Base-by-base conservation (phyloP, 2,888 invertebrate genomes). In the Diachrysia chrysitis region DNA sequence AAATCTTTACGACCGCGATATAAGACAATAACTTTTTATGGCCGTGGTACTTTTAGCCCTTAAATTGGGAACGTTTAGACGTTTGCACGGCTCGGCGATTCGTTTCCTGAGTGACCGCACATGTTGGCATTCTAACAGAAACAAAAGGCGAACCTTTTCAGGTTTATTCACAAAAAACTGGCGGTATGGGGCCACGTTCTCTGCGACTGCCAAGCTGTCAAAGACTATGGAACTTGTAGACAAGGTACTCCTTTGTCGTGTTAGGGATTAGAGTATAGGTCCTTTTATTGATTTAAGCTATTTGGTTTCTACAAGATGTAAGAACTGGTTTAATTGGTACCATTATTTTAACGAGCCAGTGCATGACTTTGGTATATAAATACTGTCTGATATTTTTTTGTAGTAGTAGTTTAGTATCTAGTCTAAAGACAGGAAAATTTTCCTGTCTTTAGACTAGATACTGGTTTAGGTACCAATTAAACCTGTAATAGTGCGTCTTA, bases 71-170 rank as follows among this genome's bases (percentile, higher is more conserved):
- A 66, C 56, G 32, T 54, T 4, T 59, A 67, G 68, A 76, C 76
- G 63, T 82, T 82, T 82, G 72, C 69, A 71, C 69, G 81, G 76
- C 72, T 83, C 74, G 87, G 79, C 64, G 81, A 81, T 81, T 85
- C 76, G 74, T 85, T 85, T 81, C 74, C 66, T 84, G 81, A 82
- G 81, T 82, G 85, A 78, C 80, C 82, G 87, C 89, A 87, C 86
- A 85, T 87, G 88, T 84, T 81, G 84, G 83, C 85, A 83, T 89
- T 90, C 87, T 87, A 83, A 83, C 82, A 84, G 87, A 89, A 87
- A 92, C 93, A 93, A 93, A 93, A 92, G 92, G 89, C 87, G 85
- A 86, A 83, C 88, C 93, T 91, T 92, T 93, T 92, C 90, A 90
- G 91, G 88, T 89, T 88, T 85, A 83, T 85, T 85, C 86, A 93